Evolutionary conservation across 2,113 vertebrate species (phyloP), one percentile per base, ranked within the genome.

Genomic region (Calyptomena viridis): DNA sequence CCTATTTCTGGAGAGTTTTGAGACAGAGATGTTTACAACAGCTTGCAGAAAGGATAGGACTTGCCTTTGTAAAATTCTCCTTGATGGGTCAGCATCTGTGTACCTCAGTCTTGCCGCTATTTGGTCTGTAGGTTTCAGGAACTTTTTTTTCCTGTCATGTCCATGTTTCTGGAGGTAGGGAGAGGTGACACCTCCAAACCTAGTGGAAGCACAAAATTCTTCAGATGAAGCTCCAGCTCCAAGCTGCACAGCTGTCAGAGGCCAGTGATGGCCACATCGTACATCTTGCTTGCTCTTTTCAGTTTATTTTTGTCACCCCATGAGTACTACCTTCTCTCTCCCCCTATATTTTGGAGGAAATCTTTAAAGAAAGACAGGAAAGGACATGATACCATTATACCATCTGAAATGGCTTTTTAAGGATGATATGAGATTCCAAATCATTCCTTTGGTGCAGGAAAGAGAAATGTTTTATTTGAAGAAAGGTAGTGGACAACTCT

Each of bases 1-100:
- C 71, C 79, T 96, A 40, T 73, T 93, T 94, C 80, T 46, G 44
- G 68, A 68, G 44, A 22, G 31, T 8, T 91, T 93, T 93, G 93
- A 85, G 76, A 39, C 74, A 72, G 71, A 90, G 63, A 64, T 90
- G 79, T 84, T 93, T 90, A 80, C 21, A 87, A 30, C 67, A 88
- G 62, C 69, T 83, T 83, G 63, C 55, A 88, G 68, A 80, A 90
- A 73, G 58, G 72, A 80, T 31, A 67, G 44, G 44, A 44, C 49
- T 88, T 78, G 37, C 39, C 88, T 81, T 86, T 86, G 79, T 86
- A 53, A 90, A 93, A 66, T 87, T 58, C 20, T 59, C 23, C 44
- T 49, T 74, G 12, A 40, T 30, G 33, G 82, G 69, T 35, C 66
- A 59, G 47, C 47, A 49, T 90, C 62, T 72, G 20, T 78, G 76